phyloP scores from a whole-genome alignment of 2,113 vertebrate species.

The Muscicapa adusta region DNA sequence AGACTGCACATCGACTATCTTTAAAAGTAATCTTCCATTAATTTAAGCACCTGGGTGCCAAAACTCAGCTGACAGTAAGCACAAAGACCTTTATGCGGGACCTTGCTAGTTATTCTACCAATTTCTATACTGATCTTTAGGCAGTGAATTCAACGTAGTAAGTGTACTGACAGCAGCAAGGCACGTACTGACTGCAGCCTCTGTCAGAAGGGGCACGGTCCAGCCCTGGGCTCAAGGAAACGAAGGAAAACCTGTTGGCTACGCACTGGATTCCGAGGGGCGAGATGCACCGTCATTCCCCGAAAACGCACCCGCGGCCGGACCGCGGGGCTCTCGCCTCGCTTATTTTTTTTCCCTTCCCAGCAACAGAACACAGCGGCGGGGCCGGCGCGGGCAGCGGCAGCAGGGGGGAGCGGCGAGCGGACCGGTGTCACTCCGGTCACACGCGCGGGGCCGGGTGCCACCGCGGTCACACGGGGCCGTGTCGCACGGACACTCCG shows the following conservation, averaged over 20 bases:
- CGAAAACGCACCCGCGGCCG: not conserved
- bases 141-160: not conserved
- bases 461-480: not conserved
- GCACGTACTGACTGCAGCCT: not conserved
- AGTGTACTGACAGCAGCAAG: not conserved
- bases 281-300: conserved; percentile 52
- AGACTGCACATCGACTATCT: not conserved
- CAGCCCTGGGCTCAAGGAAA: not conserved
- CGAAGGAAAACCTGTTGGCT: conserved; percentile 47
- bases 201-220: not conserved
- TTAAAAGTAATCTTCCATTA: not conserved
- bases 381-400: not conserved
- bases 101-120: not conserved
- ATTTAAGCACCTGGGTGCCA: not conserved
- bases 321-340: not conserved
- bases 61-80: not conserved
- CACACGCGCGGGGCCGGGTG: not conserved
- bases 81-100: not conserved
- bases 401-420: not conserved
- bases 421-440: not conserved
- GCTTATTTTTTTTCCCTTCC: not conserved
- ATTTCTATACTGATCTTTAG: not conserved
- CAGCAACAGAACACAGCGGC: not conserved
- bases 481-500: not conserved
- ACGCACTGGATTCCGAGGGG: not conserved